Evolutionary conservation across 2,113 vertebrate species (phyloP), one percentile per base, ranked within the genome.

Genomic region (Diadophis punctatus): DNA sequence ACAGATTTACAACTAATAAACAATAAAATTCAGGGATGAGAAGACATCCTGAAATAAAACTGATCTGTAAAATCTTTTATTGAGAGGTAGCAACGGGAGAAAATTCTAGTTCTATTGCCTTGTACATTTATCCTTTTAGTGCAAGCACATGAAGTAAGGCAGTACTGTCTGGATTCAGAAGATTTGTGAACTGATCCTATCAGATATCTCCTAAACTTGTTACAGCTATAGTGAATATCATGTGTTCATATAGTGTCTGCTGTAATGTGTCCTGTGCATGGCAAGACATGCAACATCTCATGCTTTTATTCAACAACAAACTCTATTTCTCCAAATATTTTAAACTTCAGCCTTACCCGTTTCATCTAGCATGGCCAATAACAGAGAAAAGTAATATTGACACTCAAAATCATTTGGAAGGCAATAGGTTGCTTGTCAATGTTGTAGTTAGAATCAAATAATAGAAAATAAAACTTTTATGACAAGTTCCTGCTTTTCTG

Each of bases 401-500:
- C n/a, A 80, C 39, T 80, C 68, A 80, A 46, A 20, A 39, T 20
- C 68, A 80, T 80, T 39, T 39, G 16, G 18, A 80, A 80, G 18
- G n/a, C 68, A 80, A 20, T 80, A 39, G n/a, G 16, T 80, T 80
- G 68, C 34, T 39, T 39, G 68, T 80, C 68, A 39, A 39, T 80
- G 34, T 20, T 80, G 34, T 60, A 27, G 5, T 58, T 89, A 60
- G 56, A 60, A 60, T 39, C 52, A 88, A n/a, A 55, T 34, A 55
- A 34, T 22, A n/a, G 9, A 56, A 74, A 39, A 34, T 39, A 80
- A 53, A 88, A 56, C 25, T 60, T 60, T 46, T 48, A 30, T 43
- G 53, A 25, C 23, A 58, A 94, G 96, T 97, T 60, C 39, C 39
- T 60, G 18, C 11, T 43, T 55, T 88, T 27, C 34, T 43, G 53